A percentile compares a stretch with the other conserved stretches of the same genome.
phyloP scores from a whole-genome alignment of 2,797 vertebrate species.

The Chloroceryle amazona region DNA sequence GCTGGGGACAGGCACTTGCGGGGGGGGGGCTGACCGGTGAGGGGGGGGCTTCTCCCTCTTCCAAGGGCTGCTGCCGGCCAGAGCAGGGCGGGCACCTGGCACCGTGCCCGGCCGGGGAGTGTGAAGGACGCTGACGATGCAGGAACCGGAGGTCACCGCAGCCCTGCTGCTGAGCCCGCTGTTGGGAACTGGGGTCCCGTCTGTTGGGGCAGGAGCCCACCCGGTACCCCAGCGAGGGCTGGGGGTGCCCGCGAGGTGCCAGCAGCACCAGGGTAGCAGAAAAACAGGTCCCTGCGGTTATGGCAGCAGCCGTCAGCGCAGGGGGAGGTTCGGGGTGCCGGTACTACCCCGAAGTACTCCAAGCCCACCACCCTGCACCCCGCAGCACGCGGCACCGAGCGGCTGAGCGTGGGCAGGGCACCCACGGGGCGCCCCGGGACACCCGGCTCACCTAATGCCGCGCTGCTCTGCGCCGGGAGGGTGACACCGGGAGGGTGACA shows the following conservation, averaged over 20 bases:
- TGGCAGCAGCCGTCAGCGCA: not conserved
- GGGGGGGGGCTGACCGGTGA: accelerated
- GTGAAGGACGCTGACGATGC: accelerated
- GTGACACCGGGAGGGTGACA: not conserved
- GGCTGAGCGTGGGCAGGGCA: not conserved
- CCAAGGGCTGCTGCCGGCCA: accelerated
- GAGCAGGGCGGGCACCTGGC: not conserved
- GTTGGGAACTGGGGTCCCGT: accelerated
- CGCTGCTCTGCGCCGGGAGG: not conserved
- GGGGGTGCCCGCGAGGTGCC: accelerated
- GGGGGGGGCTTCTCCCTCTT: accelerated
- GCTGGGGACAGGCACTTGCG: accelerated
- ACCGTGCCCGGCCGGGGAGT: accelerated
- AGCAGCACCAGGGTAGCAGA: not conserved
- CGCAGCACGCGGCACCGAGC: accelerated
- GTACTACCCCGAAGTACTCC: not conserved
- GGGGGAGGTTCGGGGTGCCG: not conserved
- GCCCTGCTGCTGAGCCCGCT: accelerated
- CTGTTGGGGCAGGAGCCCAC: accelerated
- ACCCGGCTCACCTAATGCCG: not conserved
- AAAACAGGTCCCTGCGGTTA: not conserved
- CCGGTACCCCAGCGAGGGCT: accelerated
- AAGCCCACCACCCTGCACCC: not conserved
- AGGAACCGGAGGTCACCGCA: not conserved
- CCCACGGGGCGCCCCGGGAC: accelerated